Conservation (phyloP, 2,113 vertebrate genomes). For the Solenodon paradoxus region DNA sequence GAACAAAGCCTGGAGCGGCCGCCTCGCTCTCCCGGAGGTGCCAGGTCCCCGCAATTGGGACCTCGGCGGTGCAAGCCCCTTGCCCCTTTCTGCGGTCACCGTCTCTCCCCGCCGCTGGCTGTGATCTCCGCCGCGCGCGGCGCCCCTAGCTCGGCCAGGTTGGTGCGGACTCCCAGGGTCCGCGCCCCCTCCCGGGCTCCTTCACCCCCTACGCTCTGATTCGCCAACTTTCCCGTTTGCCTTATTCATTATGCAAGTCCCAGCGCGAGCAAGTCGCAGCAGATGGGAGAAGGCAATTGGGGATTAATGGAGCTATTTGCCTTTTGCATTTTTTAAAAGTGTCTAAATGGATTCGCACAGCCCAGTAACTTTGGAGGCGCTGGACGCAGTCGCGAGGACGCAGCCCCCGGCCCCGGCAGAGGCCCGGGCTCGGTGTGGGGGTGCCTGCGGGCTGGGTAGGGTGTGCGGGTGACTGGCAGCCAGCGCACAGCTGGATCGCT, state of each 20-base stretch:
- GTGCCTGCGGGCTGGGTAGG: not conserved
- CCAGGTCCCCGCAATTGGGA: not conserved
- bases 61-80: not conserved
- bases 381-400: conserved; percentile 15
- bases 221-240: conserved; percentile 81
- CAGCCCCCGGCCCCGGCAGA: not conserved
- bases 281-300: conserved; percentile 81
- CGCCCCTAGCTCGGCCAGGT: not conserved
- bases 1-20: conserved; percentile 50
- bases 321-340: conserved; percentile 62
- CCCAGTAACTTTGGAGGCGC: conserved; percentile 67
- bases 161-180: not conserved
- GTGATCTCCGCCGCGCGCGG: not conserved
- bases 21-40: not conserved
- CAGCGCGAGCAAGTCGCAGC: conserved; percentile 80
- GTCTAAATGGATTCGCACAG: conserved; percentile 71
- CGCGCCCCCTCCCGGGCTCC: not conserved
- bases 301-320: conserved; percentile 76
- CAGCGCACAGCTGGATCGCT: not conserved
- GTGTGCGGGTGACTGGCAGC: not conserved
- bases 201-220: conserved; percentile 57
- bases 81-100: not conserved
- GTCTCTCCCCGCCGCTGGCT: not conserved
- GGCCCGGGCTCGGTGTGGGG: conserved; percentile 10
- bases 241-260: conserved; percentile 84